Evolutionary conservation across 2,113 vertebrate genomes (phyloP), one percentile per base, ranked within the genome.

Genomic region (Python bivittatus): DNA sequence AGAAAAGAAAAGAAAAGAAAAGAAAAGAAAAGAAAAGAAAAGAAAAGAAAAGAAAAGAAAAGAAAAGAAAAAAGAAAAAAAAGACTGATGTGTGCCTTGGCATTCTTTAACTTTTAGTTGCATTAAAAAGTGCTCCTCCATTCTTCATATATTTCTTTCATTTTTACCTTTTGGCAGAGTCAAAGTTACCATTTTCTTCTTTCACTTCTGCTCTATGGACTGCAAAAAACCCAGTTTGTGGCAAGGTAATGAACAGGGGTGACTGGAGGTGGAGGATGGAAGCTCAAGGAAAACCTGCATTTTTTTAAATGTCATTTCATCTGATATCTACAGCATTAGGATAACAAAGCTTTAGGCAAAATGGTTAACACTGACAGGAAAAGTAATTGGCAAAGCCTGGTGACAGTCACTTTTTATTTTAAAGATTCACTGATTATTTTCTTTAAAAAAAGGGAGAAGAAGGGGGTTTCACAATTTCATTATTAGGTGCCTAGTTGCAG

Each of bases 301-400:
- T 60, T 84, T 95, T 93, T 95, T 84, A 90, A 93, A 91, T 92
- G 92, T 94, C 3, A 0, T 96, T 96, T 96, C 92, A 95, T 96
- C 95, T 96, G 95, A 96, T 97, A 95, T 91, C 88, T 91, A 57
- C 33, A 95, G 90, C 90, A 90, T 72, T 94, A 93, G 0, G 10
- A 95, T 96, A 96, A 96, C 89, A 97, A 95, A 96, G 94, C 94
- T 96, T 95, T 95, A 96, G 96, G 96, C 94, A 95, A 96, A 93
- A 94, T 95, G 86, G 72, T 94, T 95, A 94, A 95, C 93, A 94
- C 88, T 93, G 95, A 95, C 95, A 95, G 92, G 91, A 94, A 95
- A 95, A 94, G 92, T 93, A 96, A 93, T 72, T 90, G 92, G 89
- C 91, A 90, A 94, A 94, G 27, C 84, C 88, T 91, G 91, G 86